Base-by-base conservation (phyloP, 2,113 vertebrate genomes). In the Vidua macroura region DNA sequence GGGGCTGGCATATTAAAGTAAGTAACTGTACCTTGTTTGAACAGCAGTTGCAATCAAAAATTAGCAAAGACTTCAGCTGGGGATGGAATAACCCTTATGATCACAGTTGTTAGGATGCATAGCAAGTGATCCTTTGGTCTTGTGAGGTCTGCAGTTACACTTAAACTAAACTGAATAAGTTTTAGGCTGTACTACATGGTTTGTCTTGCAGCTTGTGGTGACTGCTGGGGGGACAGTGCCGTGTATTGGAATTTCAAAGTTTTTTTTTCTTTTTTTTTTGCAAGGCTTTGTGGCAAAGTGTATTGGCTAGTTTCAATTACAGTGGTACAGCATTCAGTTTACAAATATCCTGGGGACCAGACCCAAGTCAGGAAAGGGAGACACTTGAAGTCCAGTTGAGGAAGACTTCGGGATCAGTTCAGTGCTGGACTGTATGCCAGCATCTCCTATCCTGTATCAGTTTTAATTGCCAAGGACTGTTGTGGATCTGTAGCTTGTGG, bases 31-130 rank as follows among this genome's bases (percentile, higher is more conserved):
- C 49, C 24, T 87, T 70, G 6, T 63, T 66, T 63, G 58, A 94
- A 31, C 37, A 58, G 35, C 68, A 72, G 27, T 74, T 12, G 1
- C 44, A 11, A 2, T 79, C 27, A 49, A 78, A 88, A 35, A n/a
- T 67, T 19, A 67, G 28, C 33, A 75, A 44, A 63, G 84, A 27
- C 31, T 81, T 73, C 1, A 87, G 23, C 44, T 78, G 72, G 56
- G 25, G 22, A 28, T 23, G 51, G 33, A 88, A 56, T 35, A 56
- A 83, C 68, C 33, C 9, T 58, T 63, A 16, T 7, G 10, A 17
- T 55, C 0, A 0, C 22, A 30, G 30, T 62, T 75, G 30, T n/a
- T 70, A 55, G 28, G 66, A 48, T 21, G 9, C 0, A 1, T 28
- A 68, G 44, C 9, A 49, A 44, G 28, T 83, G 27, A 12, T 83